These are phyloP conservation scores for Catamblyrhynchus diadema DNA, from an alignment of 2,797 vertebrate genomes.

Conservation along the genomic window DNA sequence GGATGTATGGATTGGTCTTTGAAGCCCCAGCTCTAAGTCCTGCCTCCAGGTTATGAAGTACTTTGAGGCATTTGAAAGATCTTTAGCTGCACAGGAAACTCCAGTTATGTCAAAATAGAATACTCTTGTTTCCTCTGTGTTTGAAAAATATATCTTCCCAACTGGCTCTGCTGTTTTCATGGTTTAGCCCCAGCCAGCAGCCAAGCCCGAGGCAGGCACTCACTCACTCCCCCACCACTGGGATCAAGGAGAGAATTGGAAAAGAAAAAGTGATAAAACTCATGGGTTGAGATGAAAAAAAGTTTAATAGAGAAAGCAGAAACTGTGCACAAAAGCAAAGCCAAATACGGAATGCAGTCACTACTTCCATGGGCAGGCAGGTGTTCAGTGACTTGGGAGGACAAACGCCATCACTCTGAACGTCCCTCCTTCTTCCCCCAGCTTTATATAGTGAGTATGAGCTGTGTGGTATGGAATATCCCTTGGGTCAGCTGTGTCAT, in stretches of 20 bases:
- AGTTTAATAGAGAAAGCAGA: neutral
- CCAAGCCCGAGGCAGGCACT: rapidly evolving
- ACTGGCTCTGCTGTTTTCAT: neutral
- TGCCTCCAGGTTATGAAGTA: neutral
- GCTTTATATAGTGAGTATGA: neutral
- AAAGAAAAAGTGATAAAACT: neutral
- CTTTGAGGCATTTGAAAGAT: neutral
- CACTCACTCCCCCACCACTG: rapidly evolving
- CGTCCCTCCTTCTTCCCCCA: rapidly evolving
- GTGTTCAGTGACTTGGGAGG: neutral
- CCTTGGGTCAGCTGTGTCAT: neutral
- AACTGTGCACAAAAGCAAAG: neutral
- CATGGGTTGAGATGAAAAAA: neutral
- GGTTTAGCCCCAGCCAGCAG: neutral
- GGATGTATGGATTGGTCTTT: neutral
- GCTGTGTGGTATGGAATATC: neutral
- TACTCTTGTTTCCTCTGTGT: neutral
- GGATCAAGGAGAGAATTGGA: neutral
- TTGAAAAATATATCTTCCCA: neutral
- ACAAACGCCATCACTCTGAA: rapidly evolving
- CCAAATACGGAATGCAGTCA: neutral
- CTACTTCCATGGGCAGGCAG: neutral
- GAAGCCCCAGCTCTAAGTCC: neutral
- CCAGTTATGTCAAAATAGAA: neutral
- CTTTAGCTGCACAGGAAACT: neutral